phyloP scores from a whole-genome alignment of 2,797 vertebrate species.

The Pterois miles region DNA sequence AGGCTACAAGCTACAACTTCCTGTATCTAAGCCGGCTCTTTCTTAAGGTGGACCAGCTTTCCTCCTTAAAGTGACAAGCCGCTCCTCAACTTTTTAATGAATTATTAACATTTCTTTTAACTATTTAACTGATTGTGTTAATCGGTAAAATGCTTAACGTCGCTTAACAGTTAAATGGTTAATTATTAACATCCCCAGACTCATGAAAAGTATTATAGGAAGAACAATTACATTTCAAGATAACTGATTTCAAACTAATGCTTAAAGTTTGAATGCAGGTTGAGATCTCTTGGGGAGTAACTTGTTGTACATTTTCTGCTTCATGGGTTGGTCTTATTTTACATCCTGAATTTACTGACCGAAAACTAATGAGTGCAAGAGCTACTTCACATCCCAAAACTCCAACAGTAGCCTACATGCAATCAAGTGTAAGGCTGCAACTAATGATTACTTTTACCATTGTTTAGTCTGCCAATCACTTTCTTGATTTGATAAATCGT shows the following conservation, averaged over 20 bases:
- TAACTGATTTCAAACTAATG: constrained; percentile 19
- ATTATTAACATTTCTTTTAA: no score
- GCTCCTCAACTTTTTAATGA: no score
- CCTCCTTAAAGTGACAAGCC: no score
- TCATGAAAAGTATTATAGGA: background rate
- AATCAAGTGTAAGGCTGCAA: background rate
- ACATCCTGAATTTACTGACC: background rate
- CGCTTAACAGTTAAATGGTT: no score
- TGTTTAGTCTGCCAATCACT: background rate
- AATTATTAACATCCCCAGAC: no score
- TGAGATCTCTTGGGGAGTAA: constrained; percentile 5
- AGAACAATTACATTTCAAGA: constrained; percentile 15
- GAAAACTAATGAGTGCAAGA: background rate
- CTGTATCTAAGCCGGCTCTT: no score
- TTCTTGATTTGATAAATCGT: background rate
- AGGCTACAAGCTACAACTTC: no score
- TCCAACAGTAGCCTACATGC: no score
- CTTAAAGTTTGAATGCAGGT: constrained; percentile 21
- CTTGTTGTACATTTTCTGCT: constrained; percentile 9
- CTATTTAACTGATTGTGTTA: no score
- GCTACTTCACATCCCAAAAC: background rate
- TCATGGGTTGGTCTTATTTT: constrained; percentile 2
- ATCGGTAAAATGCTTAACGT: no score
- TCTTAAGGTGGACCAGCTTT: no score
- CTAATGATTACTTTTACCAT: background rate